Conservation (phyloP, 2,888 invertebrate genomes). For the Kuschelorhynchus macadamiae region DNA sequence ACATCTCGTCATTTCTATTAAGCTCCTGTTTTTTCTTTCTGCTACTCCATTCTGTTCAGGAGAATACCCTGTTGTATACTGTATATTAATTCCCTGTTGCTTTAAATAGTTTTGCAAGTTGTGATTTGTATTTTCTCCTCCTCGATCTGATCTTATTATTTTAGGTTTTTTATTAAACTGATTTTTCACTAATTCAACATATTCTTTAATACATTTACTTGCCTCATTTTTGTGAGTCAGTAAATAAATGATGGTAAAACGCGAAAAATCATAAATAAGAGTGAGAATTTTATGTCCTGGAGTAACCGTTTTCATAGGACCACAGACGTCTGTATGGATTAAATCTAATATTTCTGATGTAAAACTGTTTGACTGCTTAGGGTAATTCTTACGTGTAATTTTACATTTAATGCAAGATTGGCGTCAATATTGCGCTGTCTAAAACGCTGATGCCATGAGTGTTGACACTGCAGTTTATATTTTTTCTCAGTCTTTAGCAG, state of each 20-base stretch:
- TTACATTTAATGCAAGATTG: constrained; percentile 23
- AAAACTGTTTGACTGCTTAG: constrained; percentile 14
- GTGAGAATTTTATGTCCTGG: constrained; percentile 46
- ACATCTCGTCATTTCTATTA: constrained; percentile 17
- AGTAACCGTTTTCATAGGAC: no score
- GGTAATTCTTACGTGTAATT: constrained; percentile 22
- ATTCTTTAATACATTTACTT: constrained; percentile 45
- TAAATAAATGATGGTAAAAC: constrained; percentile 52
- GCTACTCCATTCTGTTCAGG: constrained; percentile 30
- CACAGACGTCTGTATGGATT: constrained; percentile 38
- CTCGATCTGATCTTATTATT: constrained; percentile 30
- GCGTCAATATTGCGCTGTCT: constrained; percentile 1
- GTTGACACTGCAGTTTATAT: neutral
- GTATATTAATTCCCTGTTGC: constrained; percentile 9
- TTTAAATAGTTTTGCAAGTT: constrained; percentile 16
- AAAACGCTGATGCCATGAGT: neutral
- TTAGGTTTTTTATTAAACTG: constrained; percentile 46
- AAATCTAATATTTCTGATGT: constrained; percentile 16
- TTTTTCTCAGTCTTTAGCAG: neutral
- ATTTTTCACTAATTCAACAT: constrained; percentile 51
- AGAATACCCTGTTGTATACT: constrained; percentile 2
- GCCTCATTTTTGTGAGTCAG: constrained; percentile 53
- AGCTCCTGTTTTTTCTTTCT: constrained; percentile 23
- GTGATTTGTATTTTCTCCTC: constrained; percentile 18
- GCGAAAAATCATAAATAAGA: constrained; percentile 55